Evolutionary conservation across 2,113 vertebrate species (phyloP).

Genomic region (Sinocyclocheilus rhinocerous): DNA sequence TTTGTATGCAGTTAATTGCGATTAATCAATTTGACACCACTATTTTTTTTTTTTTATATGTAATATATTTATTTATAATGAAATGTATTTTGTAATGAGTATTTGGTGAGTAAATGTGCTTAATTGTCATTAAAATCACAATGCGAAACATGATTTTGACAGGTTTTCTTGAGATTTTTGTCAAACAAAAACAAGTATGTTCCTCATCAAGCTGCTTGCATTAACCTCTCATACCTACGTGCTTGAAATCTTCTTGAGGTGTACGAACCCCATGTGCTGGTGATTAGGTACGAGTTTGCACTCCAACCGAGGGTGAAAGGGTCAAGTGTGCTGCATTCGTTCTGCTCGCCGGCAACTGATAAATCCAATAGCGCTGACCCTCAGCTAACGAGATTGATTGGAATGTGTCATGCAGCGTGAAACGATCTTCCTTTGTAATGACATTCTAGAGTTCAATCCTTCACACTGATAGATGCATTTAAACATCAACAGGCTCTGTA

Average conservation of each 20-base stretch:
- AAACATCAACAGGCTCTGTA: conserved; percentile 21
- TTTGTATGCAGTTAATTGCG: too few relatives aligned
- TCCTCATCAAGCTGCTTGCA: background rate
- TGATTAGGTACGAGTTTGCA: background rate
- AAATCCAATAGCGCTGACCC: conserved; percentile 53
- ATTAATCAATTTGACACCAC: too few relatives aligned
- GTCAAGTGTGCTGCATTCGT: conserved; percentile 35
- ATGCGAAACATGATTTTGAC: background rate
- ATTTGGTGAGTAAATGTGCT: background rate
- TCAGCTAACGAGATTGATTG: conserved; percentile 49
- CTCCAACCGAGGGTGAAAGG: conserved; percentile 29
- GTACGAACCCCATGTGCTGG: background rate
- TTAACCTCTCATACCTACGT: background rate
- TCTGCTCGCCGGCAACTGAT: conserved; percentile 27
- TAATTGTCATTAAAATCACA: background rate
- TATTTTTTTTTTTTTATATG: background rate
- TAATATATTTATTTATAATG: background rate
- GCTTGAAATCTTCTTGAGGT: conserved; percentile 12
- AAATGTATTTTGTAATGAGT: background rate
- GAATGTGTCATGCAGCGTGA: conserved; percentile 8
- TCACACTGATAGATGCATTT: conserved; percentile 3
- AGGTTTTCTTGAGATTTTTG: background rate
- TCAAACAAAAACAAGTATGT: background rate
- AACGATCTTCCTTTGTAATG: conserved; percentile 44
- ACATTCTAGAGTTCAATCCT: conserved; percentile 11